A percentile compares a stretch with the other conserved stretches of the same genome.
phyloP scores from a whole-genome alignment of 2,888 invertebrate species.

The Leptopilina drosophilae region DNA sequence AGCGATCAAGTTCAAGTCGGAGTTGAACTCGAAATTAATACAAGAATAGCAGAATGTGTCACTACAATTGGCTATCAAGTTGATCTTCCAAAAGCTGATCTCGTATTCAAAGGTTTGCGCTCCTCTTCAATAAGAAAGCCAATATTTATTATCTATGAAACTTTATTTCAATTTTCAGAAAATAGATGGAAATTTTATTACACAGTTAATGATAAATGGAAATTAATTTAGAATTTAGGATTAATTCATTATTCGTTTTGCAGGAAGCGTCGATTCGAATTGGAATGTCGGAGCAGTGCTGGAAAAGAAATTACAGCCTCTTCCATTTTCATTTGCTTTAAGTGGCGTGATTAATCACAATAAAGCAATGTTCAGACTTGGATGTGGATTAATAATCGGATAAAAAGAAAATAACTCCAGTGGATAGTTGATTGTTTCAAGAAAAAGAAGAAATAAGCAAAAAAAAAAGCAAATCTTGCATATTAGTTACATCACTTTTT shows the following conservation, averaged over 20 bases:
- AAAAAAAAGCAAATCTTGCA: not conserved
- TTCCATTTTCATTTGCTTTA: constrained; percentile 95
- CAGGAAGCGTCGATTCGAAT: constrained; percentile 94
- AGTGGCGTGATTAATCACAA: constrained; percentile 95
- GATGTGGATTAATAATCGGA: constrained; percentile 96
- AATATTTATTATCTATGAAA: no score
- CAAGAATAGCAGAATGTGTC: constrained; percentile 92
- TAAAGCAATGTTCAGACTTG: constrained; percentile 94
- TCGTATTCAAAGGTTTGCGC: constrained; percentile 90
- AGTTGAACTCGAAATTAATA: constrained; percentile 95
- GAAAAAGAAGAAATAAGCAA: no score
- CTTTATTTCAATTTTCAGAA: no score
- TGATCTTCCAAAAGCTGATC: constrained; percentile 95
- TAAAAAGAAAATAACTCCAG: constrained; percentile 76
- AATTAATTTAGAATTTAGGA: not conserved
- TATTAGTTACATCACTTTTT: constrained; percentile 43
- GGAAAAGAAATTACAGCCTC: constrained; percentile 94
- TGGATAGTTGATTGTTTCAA: constrained; percentile 13
- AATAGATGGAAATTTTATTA: no score
- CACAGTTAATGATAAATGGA: no score
- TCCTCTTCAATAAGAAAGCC: no score
- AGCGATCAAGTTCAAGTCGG: constrained; percentile 95
- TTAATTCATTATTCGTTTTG: constrained; percentile 55
- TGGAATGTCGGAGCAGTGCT: constrained; percentile 95
- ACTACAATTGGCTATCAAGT: constrained; percentile 96